Base-by-base conservation (phyloP, 1,140 invertebrate genomes). In the Chrysoperla carnea region DNA sequence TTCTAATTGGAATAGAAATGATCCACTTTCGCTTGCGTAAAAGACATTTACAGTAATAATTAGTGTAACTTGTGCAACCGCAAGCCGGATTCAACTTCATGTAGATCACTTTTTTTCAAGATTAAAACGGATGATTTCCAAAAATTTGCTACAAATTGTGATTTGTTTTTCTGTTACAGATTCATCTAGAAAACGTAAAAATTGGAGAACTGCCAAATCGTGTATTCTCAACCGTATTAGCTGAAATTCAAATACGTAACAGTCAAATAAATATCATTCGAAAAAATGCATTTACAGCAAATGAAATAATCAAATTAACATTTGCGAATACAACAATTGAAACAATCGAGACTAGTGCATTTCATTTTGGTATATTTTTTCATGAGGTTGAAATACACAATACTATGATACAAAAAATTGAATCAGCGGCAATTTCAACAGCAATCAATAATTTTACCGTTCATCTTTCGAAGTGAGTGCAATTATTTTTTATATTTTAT, bases 361-460 rank as follows among this genome's bases (percentile, higher is more conserved):
- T 23, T 23, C 17, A 23, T 23, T 23, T 23, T 23, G 17, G 17
- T 23, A 23, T 23, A 23, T 23, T 23, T 23, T 23, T 23, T 23
- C 17, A 23, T 3, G 17, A 23, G 5, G 17, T 23, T 23, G 17
- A 23, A 23, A 23, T 23, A 23, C 17, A 23, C 17, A 23, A 23
- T 23, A 23, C 17, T 3, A 23, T 23, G 17, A 59, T 83, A 17
- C 57, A 65, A 17, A 61, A 56, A 8, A 52, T 83, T 23, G 60
- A 67, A 46, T 61, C 58, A 1, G 67, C 68, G 48, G 75, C 78
- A n/a, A 61, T 84, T 35, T 63, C 61, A 39, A 76, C 75, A 9
- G 76, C 69, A 29, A 64, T 78, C 35, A 67, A 62, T 17, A 76
- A 75, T 52, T 62, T 84, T 36, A 72, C 71, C 36, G 66, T 84